A percentile compares a stretch with the other conserved stretches of the same genome.
Conservation (phyloP, 1,140 invertebrate genomes). For the Magallana gigas region DNA sequence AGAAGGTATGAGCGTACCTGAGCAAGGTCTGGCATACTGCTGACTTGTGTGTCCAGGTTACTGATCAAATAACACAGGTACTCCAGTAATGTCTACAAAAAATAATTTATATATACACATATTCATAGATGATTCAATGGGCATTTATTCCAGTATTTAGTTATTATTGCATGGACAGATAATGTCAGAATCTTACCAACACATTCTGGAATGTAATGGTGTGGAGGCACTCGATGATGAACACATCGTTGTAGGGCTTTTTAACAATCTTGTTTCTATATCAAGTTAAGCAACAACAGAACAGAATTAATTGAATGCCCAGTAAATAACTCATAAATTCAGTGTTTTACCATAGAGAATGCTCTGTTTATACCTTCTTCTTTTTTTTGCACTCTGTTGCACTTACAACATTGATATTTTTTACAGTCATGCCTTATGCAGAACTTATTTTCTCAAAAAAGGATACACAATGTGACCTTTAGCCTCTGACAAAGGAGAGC, state of each 20-base stretch:
- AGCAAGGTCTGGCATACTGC: background rate
- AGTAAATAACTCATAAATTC: too few relatives aligned
- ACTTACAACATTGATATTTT: too few relatives aligned
- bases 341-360: too few relatives aligned
- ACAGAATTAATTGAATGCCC: background rate
- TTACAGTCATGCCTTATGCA: too few relatives aligned
- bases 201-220: constrained; percentile 9
- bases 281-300: background rate
- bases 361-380: background rate
- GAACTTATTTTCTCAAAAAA: background rate
- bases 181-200: background rate
- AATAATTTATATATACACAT: background rate
- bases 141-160: background rate
- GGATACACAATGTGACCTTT: constrained; percentile 29
- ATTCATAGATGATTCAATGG: background rate
- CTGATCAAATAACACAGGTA: constrained; percentile 1
- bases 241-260: constrained; percentile 3
- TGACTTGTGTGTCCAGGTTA: constrained; percentile 5
- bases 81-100: background rate
- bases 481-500: background rate
- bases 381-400: too few relatives aligned
- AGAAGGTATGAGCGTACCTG: background rate
- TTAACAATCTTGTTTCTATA: background rate
- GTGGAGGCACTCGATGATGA: constrained; percentile 21
- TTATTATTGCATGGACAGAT: background rate